A percentile compares a stretch with the other conserved stretches of the same genome.
phyloP scores from a whole-genome alignment of 1,140 invertebrate genomes.

The Drosophila subobscura region DNA sequence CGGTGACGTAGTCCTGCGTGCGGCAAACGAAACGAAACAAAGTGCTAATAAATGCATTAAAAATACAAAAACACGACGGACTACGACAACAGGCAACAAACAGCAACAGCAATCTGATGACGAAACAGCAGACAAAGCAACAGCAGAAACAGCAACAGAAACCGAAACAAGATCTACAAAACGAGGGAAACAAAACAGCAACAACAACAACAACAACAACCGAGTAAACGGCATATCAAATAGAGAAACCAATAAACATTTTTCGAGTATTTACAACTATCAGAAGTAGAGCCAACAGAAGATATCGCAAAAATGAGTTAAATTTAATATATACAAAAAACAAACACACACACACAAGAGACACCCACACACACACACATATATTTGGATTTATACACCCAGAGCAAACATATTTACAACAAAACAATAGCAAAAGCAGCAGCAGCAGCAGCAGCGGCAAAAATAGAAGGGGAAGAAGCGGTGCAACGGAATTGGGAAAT shows the following conservation, averaged over 20 bases:
- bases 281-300: background rate
- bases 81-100: conserved; percentile 23
- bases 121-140: conserved; percentile 4
- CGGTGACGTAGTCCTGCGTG: conserved; percentile 10
- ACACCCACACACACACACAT: conserved; percentile 3
- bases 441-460: conserved; percentile 10
- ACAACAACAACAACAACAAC: conserved; percentile 17
- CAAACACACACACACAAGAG: conserved; percentile 1
- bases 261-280: conserved; percentile 32
- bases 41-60: background rate
- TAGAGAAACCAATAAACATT: conserved; percentile 37
- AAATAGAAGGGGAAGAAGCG: conserved; percentile 10
- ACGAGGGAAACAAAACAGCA: conserved; percentile 12
- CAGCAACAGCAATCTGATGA: conserved; percentile 10
- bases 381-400: conserved; percentile 30
- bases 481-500: conserved; percentile 1
- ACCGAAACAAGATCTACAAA: background rate
- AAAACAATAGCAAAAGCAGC: conserved; percentile 10
- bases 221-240: conserved; percentile 9
- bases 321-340: conserved; percentile 7
- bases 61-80: conserved; percentile 16
- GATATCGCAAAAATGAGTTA: background rate
- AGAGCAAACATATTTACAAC: conserved; percentile 20
- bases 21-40: conserved; percentile 6
- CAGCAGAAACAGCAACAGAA: background rate